Evolutionary conservation across 2,888 invertebrate species (phyloP), one percentile per base, ranked within the genome.

Genomic region (Margaritifera margaritifera): DNA sequence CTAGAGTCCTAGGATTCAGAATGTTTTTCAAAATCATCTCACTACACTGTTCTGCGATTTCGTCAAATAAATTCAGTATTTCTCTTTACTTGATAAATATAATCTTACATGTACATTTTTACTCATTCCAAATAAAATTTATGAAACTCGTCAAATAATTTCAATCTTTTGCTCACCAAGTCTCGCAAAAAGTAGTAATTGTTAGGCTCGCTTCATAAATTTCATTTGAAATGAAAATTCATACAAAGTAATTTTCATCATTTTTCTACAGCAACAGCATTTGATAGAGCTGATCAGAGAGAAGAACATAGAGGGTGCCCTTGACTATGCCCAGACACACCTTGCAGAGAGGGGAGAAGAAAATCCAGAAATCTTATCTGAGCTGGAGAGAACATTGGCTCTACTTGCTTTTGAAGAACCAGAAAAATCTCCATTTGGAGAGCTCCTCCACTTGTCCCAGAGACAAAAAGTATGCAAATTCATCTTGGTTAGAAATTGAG

Each of bases 361-460:
- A 69, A 88, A 88, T 89, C 93, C 94, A 22, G 89, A 90, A 64
- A 89, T 93, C 58, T 87, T 93, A 57, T 91, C 92, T 24, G 98
- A 98, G 90, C 90, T 98, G 68, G 99, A 99, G 90, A 92, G 98
- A 72, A 98, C 99, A 0, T 91, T 99, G 66, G 98, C 99, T 0
- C 91, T 99, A 66, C 90, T 99, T 24, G 99, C 99, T 8, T 99
- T 99, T 90, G 98, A 99, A 73, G 96, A 98, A 86, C 98, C 99
- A 0, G 94, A 95, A 81, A 94, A 93, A 68, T 97, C 97, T 78
- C 99, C 99, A 0, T 99, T 98, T 91, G 95, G 96, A 24, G 97
- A 99, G 89, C 92, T 99, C 55, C 91, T 99, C 71, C 94, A 97
- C 83, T 95, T 96, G 20, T 95, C 97, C 19, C 98, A 99, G 87